Evolutionary conservation across 2,797 vertebrate species (phyloP), one percentile per base, ranked within the genome.

Genomic region (Ispidina picta): DNA sequence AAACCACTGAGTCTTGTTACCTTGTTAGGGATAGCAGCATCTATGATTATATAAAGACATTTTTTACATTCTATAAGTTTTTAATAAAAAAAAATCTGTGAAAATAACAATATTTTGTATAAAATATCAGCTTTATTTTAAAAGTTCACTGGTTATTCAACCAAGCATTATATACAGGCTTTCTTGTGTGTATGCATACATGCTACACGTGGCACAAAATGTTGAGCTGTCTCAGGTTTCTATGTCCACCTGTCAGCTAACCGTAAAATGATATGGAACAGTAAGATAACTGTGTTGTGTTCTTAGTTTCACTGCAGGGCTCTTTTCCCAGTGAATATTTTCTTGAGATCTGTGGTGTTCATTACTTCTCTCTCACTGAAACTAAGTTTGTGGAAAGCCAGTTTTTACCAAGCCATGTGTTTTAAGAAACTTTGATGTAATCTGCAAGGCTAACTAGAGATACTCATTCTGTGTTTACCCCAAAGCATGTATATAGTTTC

Each of bases 401-500:
- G 9, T 29, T 39, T 41, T 54, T 69, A 33, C 13, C 5, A 29
- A 59, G 17, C 11, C 17, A 58, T 23, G 5, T 86, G 29, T 46
- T 81, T 92, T 51, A 70, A 86, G 12, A 0, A 6, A 52, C 39
- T 77, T 28, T 70, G 35, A 26, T 55, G 41, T 54, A 80, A 92
- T 41, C 15, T 70, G 69, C 72, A 91, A 85, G 76, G 37, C 28
- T 90, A 85, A 89, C 83, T 89, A 87, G 43, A 14, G 60, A 19
- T 83, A 69, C 56, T 92, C 6, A 91, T 88, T 80, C 37, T 63
- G 15, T 65, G 54, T 84, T 94, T 93, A 76, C 81, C 52, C 83
- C 69, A 76, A 88, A 80, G 64, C 62, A 91, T 37, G 58, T 74
- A 58, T 65, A 15, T 33, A 80, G 81, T 89, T 94, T 77, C 54